phyloP scores from a whole-genome alignment of 2,113 vertebrate species.

The Dromaius novaehollandiae region DNA sequence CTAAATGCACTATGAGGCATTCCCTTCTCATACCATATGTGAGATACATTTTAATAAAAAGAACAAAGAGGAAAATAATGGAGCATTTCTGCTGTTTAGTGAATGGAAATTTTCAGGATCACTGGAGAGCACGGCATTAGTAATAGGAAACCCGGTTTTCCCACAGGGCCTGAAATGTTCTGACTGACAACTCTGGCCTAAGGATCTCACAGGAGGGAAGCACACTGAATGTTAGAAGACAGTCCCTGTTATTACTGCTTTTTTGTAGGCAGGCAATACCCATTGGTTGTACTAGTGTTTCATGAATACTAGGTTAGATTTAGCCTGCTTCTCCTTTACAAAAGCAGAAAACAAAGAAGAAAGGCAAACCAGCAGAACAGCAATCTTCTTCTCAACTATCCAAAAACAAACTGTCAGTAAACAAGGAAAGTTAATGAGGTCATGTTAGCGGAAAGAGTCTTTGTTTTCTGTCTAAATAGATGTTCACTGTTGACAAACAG shows the following conservation, averaged over 20 bases:
- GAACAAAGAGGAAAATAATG: slow-evolving; percentile 49
- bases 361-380: not conserved
- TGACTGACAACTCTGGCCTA: slow-evolving; percentile 16
- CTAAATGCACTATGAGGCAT: slow-evolving; percentile 29
- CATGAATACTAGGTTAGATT: not conserved
- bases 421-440: not conserved
- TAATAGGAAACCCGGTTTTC: slow-evolving; percentile 14
- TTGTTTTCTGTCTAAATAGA: not conserved
- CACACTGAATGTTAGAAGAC: not conserved
- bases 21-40: slow-evolving; percentile 32
- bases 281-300: not conserved
- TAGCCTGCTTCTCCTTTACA: not conserved
- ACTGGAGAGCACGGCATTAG: not conserved
- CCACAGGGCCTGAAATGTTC: not conserved
- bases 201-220: slow-evolving; percentile 13
- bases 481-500: not conserved
- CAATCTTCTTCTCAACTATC: not conserved
- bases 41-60: slow-evolving; percentile 50
- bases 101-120: slow-evolving; percentile 37
- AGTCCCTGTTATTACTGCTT: slow-evolving; percentile 5
- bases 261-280: slow-evolving; percentile 19
- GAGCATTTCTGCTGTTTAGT: slow-evolving; percentile 21
- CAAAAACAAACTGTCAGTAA: not conserved
- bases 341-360: not conserved
- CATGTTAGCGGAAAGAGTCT: not conserved